Base-by-base conservation (phyloP, 2,113 vertebrate genomes). In the Chrysemys picta region DNA sequence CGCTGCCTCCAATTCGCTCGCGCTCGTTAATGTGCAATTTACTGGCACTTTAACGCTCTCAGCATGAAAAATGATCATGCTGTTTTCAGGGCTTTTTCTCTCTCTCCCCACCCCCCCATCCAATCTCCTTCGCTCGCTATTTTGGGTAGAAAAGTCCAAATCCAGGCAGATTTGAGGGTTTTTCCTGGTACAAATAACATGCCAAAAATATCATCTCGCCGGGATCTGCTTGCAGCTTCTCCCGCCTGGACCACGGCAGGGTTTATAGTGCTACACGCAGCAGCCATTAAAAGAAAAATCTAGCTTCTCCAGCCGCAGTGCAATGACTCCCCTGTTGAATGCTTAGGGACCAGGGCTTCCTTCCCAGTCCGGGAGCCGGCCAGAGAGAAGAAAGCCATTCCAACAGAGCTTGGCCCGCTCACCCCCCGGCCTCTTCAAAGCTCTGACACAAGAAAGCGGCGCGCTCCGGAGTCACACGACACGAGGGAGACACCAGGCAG, bases 11-110 rank as follows among this genome's bases (percentile, higher is more conserved):
- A 94, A 97, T 97, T 97, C 97, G 93, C 98, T 96, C 93, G 45
- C 82, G 91, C 98, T 98, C 97, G 96, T 98, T 98, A 98, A 98
- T 97, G 98, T 88, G 97, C 98, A 98, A 98, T 98, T 98, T 98
- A 97, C 98, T 95, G 97, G 98, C 97, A 97, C 98, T 98, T 98
- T 98, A 98, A 97, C 95, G 98, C 93, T 97, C 96, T 97, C 97
- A 96, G 98, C 96, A 95, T 97, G 98, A 98, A 97, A 98, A 97
- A 98, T 90, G 97, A 98, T 97, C 95, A 27, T 21, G 91, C 96
- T 97, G 91, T 93, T 95, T 72, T 83, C 93, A 69, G 52, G 96
- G 94, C 97, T 62, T 95, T 87, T 87, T 49, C 76, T 82, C 95
- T 4, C 79, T 82, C 95, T n/a, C n/a, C n/a, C n/a, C n/a, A n/a